phyloP scores from a whole-genome alignment of 2,888 invertebrate species.

The Nebria brevicollis region DNA sequence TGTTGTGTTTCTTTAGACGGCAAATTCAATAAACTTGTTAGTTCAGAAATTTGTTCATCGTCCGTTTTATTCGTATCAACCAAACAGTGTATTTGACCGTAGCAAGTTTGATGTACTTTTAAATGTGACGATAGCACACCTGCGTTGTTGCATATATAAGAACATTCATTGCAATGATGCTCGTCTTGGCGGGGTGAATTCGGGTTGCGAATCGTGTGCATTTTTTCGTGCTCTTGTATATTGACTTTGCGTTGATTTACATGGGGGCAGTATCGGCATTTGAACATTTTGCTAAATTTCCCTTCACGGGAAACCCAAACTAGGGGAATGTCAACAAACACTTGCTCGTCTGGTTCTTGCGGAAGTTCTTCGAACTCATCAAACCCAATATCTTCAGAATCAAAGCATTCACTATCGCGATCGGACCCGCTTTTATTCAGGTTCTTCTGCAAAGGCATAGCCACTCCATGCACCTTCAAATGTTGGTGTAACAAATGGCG shows the following conservation, averaged over 20 bases:
- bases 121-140: constrained; percentile 73
- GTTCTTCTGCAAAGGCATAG: constrained; percentile 61
- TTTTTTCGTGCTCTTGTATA: constrained; percentile 84
- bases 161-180: constrained; percentile 80
- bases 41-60: constrained; percentile 72
- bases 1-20: constrained; percentile 53
- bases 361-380: constrained; percentile 58
- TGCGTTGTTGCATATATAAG: constrained; percentile 80
- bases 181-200: constrained; percentile 64
- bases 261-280: constrained; percentile 86
- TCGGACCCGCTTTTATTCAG: constrained; percentile 52
- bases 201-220: constrained; percentile 70
- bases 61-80: constrained; percentile 74
- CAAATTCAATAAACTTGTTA: constrained; percentile 54
- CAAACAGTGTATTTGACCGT: constrained; percentile 77
- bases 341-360: constrained; percentile 61
- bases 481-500: constrained; percentile 86
- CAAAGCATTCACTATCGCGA: constrained; percentile 52
- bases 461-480: constrained; percentile 78
- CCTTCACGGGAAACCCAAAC: constrained; percentile 81
- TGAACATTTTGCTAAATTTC: constrained; percentile 82
- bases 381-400: constrained; percentile 55
- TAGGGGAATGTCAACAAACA: constrained; percentile 72
- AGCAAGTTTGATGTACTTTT: constrained; percentile 78
- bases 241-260: constrained; percentile 83